These are phyloP conservation scores for Smithornis capensis DNA, from an alignment of 2,113 vertebrate species.

Conservation along the genomic window DNA sequence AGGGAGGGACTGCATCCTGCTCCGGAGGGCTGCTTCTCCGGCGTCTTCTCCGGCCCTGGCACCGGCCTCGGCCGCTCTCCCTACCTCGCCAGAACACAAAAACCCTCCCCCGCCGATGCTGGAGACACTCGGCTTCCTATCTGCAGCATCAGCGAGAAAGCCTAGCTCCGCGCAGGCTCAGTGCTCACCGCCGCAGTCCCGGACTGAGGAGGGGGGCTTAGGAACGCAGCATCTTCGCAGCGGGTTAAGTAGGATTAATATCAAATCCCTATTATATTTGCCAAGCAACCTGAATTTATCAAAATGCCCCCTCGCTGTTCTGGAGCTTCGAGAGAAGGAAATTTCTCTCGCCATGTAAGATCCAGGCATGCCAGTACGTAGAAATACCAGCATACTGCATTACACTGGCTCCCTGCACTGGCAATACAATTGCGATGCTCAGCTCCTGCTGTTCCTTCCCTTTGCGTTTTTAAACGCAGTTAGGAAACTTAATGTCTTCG, in stretches of 20 bases:
- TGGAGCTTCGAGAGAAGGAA: not conserved
- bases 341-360: not conserved
- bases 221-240: slow-evolving; percentile 54
- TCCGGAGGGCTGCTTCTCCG: not conserved
- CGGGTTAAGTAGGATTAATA: slow-evolving; percentile 67
- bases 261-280: slow-evolving; percentile 61
- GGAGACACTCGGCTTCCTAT: slow-evolving; percentile 45
- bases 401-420: not conserved
- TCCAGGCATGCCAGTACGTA: not conserved
- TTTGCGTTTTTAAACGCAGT: not conserved
- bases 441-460: not conserved
- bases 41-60: not conserved
- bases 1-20: not conserved
- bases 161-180: slow-evolving; percentile 73
- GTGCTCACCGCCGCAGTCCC: slow-evolving; percentile 76
- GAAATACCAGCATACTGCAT: slow-evolving; percentile 35
- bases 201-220: slow-evolving; percentile 45
- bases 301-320: not conserved
- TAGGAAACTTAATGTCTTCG: slow-evolving; percentile 49
- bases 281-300: slow-evolving; percentile 50
- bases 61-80: not conserved
- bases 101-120: not conserved
- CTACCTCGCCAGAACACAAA: not conserved
- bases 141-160: slow-evolving; percentile 83
- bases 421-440: not conserved